Conservation (phyloP, 2,113 vertebrate genomes). For the Nothoprocta perdicaria region DNA sequence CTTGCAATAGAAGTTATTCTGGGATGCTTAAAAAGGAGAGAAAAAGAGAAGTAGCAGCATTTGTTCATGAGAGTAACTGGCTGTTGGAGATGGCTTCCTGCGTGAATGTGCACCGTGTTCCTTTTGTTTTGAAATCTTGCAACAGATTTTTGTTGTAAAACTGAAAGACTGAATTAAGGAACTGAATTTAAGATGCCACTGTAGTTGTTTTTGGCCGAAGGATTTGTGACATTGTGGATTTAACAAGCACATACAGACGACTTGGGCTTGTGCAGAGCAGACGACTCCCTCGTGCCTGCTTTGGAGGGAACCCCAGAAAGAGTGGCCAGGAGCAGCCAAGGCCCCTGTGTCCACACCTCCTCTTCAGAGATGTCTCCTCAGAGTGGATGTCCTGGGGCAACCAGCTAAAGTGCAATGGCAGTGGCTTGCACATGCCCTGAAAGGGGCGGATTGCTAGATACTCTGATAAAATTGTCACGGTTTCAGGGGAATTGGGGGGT, state of each 20-base stretch:
- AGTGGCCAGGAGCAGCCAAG: neutral
- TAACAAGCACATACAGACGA: neutral
- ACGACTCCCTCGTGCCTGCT: neutral
- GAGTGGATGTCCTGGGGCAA: neutral
- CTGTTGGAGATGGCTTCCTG: neutral
- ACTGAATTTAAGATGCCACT: neutral
- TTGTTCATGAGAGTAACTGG: neutral
- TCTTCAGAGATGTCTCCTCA: neutral
- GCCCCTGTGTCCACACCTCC: neutral
- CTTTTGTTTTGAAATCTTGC: neutral
- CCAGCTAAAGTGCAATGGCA: neutral
- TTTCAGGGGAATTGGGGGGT: neutral
- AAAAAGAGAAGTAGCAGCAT: neutral
- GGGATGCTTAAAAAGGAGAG: neutral
- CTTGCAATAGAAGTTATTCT: neutral
- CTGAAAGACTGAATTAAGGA: neutral
- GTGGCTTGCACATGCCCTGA: neutral
- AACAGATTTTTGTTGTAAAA: neutral
- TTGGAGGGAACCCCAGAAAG: neutral
- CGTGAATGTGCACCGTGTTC: neutral
- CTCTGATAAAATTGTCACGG: neutral
- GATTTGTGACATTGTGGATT: neutral
- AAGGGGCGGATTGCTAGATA: neutral
- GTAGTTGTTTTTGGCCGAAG: neutral
- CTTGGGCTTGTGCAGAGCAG: neutral